Evolutionary conservation across 2,888 invertebrate genomes (phyloP).

Genomic region (Beris chalybata): DNA sequence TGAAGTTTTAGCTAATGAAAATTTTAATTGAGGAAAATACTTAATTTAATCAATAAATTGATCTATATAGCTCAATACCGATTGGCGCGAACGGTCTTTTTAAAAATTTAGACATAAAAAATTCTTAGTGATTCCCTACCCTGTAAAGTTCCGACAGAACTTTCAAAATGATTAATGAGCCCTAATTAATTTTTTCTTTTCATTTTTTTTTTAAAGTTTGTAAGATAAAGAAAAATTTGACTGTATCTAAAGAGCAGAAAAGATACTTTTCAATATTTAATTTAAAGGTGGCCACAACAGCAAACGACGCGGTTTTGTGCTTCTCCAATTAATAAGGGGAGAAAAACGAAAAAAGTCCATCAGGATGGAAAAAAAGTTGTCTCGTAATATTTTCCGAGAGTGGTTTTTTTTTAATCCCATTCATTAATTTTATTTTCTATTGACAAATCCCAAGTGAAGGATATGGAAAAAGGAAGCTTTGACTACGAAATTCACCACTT

Average conservation of each 20-base stretch:
- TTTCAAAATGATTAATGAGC: constrained; percentile 36
- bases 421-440: constrained; percentile 36
- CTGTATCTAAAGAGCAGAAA: constrained; percentile 5
- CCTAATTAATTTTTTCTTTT: constrained; percentile 35
- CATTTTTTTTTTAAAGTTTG: constrained; percentile 5
- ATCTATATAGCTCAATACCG: no score
- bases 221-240: constrained; percentile 19
- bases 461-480: constrained; percentile 3
- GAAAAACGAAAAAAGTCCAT: constrained; percentile 26
- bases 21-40: no score
- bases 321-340: constrained; percentile 8
- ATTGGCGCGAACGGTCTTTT: no score
- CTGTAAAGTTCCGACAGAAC: constrained; percentile 6
- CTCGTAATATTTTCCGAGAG: not conserved
- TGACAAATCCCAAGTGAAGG: constrained; percentile 31
- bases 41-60: no score
- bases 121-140: not conserved
- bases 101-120: no score
- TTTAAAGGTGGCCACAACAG: constrained; percentile 5
- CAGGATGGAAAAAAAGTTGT: constrained; percentile 7
- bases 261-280: constrained; percentile 11
- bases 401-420: constrained; percentile 35
- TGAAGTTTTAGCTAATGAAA: no score
- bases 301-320: not conserved
- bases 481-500: constrained; percentile 2